A percentile compares a stretch with the other conserved stretches of the same genome.
phyloP scores from a whole-genome alignment of 2,113 vertebrate species.

The Zosterops japonicus region DNA sequence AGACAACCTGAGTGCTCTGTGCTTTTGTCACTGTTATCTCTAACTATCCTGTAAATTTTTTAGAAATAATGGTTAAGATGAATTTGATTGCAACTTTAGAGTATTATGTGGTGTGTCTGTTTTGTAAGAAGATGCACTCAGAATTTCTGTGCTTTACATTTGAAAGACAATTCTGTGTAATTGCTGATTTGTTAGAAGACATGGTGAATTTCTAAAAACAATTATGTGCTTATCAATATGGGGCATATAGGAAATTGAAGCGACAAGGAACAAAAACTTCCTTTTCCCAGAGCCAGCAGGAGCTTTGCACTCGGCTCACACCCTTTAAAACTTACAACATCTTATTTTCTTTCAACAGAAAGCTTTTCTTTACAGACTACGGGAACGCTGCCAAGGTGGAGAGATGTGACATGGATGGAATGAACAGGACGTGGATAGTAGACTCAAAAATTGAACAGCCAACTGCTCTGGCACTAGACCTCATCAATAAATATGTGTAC shows the following conservation, averaged over 20 bases:
- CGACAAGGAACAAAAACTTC: constrained; percentile 4
- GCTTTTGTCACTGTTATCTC: neutral
- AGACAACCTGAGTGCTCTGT: neutral
- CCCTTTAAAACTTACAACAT: constrained; percentile 33
- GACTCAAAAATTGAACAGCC: constrained; percentile 90
- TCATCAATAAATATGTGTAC: constrained; percentile 93
- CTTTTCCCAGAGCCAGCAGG: constrained; percentile 40
- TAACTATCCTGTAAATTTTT: neutral
- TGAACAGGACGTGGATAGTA: constrained; percentile 89
- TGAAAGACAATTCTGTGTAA: constrained; percentile 4
- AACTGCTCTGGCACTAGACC: constrained; percentile 87
- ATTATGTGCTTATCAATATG: constrained; percentile 9
- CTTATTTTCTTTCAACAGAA: constrained; percentile 81
- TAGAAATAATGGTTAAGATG: neutral
- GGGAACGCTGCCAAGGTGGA: constrained; percentile 92
- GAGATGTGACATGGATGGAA: constrained; percentile 96
- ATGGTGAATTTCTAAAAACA: neutral
- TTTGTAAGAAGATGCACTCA: neutral
- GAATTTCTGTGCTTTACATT: neutral
- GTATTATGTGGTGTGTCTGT: neutral
- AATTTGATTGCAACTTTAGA: neutral
- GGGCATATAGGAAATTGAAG: constrained; percentile 6
- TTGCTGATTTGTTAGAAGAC: neutral
- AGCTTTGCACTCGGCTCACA: neutral
- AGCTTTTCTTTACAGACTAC: constrained; percentile 97